These are phyloP conservation scores for Sinocyclocheilus anophthalmus DNA, from an alignment of 2,113 vertebrate genomes.

Conservation along the genomic window DNA sequence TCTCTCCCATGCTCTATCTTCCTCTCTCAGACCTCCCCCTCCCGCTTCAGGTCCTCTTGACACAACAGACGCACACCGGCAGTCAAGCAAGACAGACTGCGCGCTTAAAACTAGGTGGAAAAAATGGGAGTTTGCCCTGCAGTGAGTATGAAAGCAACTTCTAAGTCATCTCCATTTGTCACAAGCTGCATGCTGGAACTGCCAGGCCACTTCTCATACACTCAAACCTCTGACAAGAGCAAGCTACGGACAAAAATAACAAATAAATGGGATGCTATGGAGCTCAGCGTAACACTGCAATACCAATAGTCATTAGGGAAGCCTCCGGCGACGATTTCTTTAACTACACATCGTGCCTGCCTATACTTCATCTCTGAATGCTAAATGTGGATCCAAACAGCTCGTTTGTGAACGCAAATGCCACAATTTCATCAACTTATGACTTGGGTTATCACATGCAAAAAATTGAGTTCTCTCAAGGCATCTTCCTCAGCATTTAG, in stretches of 20 bases:
- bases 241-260: constrained; percentile 35
- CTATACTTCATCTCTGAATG: constrained; percentile 16
- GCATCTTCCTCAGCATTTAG: background rate
- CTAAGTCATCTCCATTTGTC: constrained; percentile 76
- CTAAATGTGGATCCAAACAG: constrained; percentile 17
- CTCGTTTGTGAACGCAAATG: constrained; percentile 23
- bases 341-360: constrained; percentile 13
- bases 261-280: constrained; percentile 4
- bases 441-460: background rate
- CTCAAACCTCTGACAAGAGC: constrained; percentile 61
- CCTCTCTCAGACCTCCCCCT: constrained; percentile 45
- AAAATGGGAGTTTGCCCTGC: constrained; percentile 56
- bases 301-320: constrained; percentile 31
- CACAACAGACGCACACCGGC: constrained; percentile 67
- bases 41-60: constrained; percentile 55
- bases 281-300: constrained; percentile 7
- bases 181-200: constrained; percentile 67
- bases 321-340: background rate
- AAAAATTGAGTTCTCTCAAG: background rate
- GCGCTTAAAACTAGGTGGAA: constrained; percentile 56
- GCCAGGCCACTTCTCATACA: constrained; percentile 56
- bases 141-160: constrained; percentile 66
- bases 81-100: constrained; percentile 69
- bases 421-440: constrained; percentile 17
- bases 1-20: background rate